Percentiles rank a stretch among this genome's conserved stretches.
Evolutionary conservation across 2,113 vertebrate species (phyloP).

Genomic region (Lepus timidus): DNA sequence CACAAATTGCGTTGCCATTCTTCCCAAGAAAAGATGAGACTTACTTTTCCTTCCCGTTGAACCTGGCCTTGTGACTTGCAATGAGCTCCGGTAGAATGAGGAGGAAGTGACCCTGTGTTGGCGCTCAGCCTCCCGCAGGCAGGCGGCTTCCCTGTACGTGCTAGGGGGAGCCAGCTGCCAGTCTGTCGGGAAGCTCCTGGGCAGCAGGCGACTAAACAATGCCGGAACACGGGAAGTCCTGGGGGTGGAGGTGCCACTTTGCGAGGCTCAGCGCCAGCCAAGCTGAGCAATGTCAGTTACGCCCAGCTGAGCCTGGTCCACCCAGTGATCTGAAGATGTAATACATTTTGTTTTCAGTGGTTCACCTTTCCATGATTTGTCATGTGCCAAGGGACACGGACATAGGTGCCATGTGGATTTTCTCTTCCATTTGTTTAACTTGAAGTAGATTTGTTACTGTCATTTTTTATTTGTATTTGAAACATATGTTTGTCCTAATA

Average conservation of each 20-base stretch:
- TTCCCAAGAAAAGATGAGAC: background rate
- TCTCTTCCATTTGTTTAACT: conserved; percentile 34
- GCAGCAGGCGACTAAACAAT: background rate
- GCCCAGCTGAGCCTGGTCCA: background rate
- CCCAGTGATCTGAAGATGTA: background rate
- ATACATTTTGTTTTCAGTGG: background rate
- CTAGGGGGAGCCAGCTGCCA: background rate
- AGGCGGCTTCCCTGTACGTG: background rate
- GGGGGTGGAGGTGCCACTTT: background rate
- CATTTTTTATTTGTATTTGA: background rate
- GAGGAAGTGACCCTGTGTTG: background rate
- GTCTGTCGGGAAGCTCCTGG: background rate
- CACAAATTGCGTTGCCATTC: background rate
- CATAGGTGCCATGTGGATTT: background rate
- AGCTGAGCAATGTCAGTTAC: background rate
- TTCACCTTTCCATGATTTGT: background rate
- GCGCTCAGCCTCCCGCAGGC: background rate
- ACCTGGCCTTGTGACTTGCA: background rate
- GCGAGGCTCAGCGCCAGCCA: background rate
- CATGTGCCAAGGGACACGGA: background rate
- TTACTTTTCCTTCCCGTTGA: background rate
- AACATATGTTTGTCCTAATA: conserved; percentile 3
- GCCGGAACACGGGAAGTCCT: background rate
- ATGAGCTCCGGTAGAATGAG: background rate
- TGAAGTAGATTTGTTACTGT: background rate